Evolutionary conservation across 2,113 vertebrate genomes (phyloP).

Genomic region (Callocephalon fimbriatum): DNA sequence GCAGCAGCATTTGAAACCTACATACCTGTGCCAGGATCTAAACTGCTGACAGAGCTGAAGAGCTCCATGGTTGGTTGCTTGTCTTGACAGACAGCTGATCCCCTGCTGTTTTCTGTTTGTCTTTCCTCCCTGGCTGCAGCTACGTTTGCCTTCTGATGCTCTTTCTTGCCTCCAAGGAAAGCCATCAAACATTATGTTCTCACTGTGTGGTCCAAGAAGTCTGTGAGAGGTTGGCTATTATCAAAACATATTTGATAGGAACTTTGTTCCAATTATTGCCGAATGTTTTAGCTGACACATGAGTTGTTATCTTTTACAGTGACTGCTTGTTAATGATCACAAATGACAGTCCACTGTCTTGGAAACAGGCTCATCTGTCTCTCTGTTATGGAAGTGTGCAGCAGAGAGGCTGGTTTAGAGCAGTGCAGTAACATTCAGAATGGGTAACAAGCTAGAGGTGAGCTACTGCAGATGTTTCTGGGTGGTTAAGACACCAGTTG

Average conservation of each 20-base stretch:
- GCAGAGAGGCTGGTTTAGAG: not conserved
- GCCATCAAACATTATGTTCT: not conserved
- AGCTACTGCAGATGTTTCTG: not conserved
- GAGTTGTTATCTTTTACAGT: not conserved
- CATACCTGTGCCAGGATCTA: not conserved
- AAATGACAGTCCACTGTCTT: not conserved
- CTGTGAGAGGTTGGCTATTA: not conserved
- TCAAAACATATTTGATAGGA: conserved; percentile 18
- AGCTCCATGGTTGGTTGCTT: rapidly evolving
- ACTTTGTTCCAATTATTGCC: not conserved
- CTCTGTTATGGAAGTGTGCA: not conserved
- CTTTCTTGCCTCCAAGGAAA: not conserved
- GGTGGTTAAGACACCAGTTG: not conserved
- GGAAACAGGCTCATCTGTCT: not conserved
- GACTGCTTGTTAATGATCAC: conserved; percentile 31
- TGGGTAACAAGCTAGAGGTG: not conserved
- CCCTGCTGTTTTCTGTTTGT: not conserved
- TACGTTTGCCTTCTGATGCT: not conserved
- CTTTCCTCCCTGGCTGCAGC: not conserved
- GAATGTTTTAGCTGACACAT: not conserved
- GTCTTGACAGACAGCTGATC: not conserved
- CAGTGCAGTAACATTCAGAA: not conserved
- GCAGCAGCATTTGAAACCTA: not conserved
- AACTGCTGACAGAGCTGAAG: not conserved
- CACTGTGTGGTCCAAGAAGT: not conserved